Evolutionary conservation across 2,888 invertebrate genomes (phyloP).

Genomic region (Trachelus iudaicus): DNA sequence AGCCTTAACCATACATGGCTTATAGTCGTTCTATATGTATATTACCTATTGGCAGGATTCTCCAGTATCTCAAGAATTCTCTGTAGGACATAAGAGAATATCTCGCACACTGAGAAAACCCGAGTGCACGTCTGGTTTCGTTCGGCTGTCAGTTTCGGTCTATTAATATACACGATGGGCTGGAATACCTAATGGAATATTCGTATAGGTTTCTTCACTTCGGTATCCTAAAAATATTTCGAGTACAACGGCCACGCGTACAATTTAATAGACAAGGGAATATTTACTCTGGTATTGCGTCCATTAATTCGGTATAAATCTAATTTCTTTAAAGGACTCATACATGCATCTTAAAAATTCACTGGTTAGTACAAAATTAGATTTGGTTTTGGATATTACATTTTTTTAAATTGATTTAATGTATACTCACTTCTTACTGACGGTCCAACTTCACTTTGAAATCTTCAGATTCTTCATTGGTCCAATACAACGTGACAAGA

Average conservation of each 20-base stretch:
- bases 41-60: background rate
- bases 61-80: background rate
- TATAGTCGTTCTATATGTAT: background rate
- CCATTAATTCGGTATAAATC: background rate
- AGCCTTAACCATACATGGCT: background rate
- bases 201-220: constrained; percentile 34
- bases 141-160: constrained; percentile 60
- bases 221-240: constrained; percentile 39
- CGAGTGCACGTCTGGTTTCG: constrained; percentile 48
- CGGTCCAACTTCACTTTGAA: background rate
- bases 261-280: background rate
- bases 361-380: background rate
- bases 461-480: background rate
- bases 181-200: constrained; percentile 44
- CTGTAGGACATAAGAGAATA: background rate
- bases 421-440: background rate
- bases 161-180: constrained; percentile 53
- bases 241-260: background rate
- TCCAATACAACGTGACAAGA: background rate
- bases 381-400: background rate
- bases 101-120: background rate
- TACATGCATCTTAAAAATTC: background rate
- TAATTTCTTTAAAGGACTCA: background rate
- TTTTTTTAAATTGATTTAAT: background rate
- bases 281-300: background rate